phyloP scores from a whole-genome alignment of 1,140 invertebrate genomes.

The Steinernema feltiae region DNA sequence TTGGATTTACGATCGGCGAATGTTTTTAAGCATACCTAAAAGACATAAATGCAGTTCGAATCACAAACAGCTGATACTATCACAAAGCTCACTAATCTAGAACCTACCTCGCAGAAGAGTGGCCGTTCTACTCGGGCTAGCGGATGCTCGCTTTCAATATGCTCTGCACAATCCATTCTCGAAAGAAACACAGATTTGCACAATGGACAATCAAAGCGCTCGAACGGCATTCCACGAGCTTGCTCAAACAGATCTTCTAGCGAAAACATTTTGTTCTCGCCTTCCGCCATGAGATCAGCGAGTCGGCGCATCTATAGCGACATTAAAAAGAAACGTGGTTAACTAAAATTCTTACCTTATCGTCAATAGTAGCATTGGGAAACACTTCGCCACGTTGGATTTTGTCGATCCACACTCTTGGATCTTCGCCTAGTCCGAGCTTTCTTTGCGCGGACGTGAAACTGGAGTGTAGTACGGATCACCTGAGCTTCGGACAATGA shows the following conservation, averaged over 20 bases:
- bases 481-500: conserved; percentile 49
- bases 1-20: conserved; percentile 49
- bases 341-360: conserved; percentile 43
- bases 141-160: conserved; percentile 49
- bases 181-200: conserved; percentile 53
- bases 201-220: conserved; percentile 52
- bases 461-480: conserved; percentile 51
- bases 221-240: conserved; percentile 50
- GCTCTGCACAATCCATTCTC: conserved; percentile 48
- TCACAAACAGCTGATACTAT: too few species aligned
- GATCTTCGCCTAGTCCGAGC: conserved; percentile 48
- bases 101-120: conserved; percentile 54
- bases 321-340: conserved; percentile 21
- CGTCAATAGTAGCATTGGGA: conserved; percentile 38
- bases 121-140: conserved; percentile 44
- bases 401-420: conserved; percentile 51
- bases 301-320: conserved; percentile 45
- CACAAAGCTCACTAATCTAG: too few species aligned
- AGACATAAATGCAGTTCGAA: too few species aligned
- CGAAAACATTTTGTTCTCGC: conserved; percentile 29
- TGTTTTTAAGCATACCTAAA: conserved; percentile 47
- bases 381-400: conserved; percentile 50
- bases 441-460: conserved; percentile 47
- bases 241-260: conserved; percentile 48
- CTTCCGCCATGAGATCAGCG: conserved; percentile 34